A percentile compares a stretch with the other conserved stretches of the same genome.
Evolutionary conservation across 2,113 vertebrate genomes (phyloP).

Genomic region (Numida meleagris): DNA sequence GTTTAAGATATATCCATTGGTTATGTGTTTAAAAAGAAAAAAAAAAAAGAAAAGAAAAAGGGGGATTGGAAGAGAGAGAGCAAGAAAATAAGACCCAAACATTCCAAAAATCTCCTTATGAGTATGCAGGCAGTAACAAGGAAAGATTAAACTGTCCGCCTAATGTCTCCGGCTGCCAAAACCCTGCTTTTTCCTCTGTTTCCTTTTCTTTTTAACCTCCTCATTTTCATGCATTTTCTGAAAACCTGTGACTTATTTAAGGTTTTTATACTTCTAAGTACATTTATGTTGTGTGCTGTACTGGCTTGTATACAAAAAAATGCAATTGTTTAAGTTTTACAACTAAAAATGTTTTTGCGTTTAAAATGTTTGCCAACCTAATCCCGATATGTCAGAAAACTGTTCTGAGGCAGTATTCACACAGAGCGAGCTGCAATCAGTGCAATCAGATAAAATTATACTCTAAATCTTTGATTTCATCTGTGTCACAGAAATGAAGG

Average conservation of each 20-base stretch:
- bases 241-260: background rate
- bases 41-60: too few species aligned
- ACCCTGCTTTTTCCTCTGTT: background rate
- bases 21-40: background rate
- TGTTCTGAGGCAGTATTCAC: background rate
- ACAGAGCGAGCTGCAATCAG: background rate
- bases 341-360: background rate
- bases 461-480: background rate
- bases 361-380: background rate
- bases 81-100: background rate
- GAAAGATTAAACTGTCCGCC: background rate
- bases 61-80: rapidly evolving
- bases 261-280: background rate
- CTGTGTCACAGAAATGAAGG: background rate
- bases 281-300: background rate
- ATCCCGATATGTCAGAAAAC: background rate
- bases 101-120: background rate
- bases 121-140: background rate
- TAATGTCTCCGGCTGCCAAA: background rate
- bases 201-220: background rate
- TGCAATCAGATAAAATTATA: background rate
- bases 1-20: background rate
- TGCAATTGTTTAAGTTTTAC: background rate
- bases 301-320: background rate
- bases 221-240: background rate